These are phyloP conservation scores for Nannoperca australis DNA, from an alignment of 2,797 vertebrate genomes.

Conservation along the genomic window DNA sequence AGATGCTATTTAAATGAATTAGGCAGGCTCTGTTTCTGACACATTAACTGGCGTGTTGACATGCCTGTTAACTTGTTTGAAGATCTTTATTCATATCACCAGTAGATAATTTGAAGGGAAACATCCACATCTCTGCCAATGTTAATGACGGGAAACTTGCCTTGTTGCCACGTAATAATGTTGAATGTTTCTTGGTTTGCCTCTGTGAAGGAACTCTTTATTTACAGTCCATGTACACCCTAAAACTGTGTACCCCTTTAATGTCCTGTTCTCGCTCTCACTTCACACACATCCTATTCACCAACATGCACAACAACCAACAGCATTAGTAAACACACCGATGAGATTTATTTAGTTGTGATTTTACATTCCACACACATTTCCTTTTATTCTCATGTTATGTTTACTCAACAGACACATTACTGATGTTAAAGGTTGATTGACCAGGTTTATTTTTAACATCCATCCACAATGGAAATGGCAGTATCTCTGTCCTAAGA, in stretches of 20 bases:
- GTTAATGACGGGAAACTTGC: not conserved
- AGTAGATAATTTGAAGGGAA: not conserved
- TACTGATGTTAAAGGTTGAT: constrained; percentile 80
- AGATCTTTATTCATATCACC: not conserved
- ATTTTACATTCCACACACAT: constrained; percentile 87
- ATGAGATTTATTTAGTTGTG: constrained; percentile 84
- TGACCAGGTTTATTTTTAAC: constrained; percentile 58
- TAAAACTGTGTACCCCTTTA: not conserved
- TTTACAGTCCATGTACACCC: not conserved
- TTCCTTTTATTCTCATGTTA: constrained; percentile 67
- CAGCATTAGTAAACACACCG: constrained; percentile 78
- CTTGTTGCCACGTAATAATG: not conserved
- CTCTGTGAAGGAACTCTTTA: not conserved
- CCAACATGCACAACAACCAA: constrained; percentile 33
- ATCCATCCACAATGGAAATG: constrained; percentile 69
- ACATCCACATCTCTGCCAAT: not conserved
- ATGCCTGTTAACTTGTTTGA: not conserved
- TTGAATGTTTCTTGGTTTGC: not conserved
- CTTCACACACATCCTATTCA: not conserved
- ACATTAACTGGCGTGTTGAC: not conserved
- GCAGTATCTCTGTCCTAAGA: constrained; percentile 66
- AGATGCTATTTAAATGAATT: constrained; percentile 16
- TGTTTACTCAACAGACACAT: constrained; percentile 82
- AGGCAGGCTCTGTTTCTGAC: not conserved
- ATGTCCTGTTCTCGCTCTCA: not conserved